Base-by-base conservation (phyloP, 2,888 invertebrate species). In the Anodontia alba region DNA sequence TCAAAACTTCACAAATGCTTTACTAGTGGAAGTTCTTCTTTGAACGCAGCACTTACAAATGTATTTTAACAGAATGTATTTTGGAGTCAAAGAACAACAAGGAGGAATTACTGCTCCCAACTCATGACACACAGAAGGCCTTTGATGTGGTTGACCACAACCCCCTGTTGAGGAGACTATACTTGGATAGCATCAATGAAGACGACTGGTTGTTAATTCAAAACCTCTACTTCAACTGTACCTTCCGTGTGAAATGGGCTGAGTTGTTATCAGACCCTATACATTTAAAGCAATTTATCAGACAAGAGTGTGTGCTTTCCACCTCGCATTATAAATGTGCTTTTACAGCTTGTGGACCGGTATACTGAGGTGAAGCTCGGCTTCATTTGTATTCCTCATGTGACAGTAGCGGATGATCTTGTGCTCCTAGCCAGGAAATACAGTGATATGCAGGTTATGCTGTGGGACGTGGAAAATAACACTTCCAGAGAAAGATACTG, bases 1-100 rank as follows among this genome's bases (percentile, higher is more conserved):
- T 75, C 49, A n/a, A 68, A 23, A 51, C 68, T 68, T n/a, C 54
- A 75, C 36, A n/a, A 51, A 7, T 68, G 75, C 15, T 75, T 75
- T 26, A 75, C 69, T 8, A 20, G 51, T 23, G 68, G 68, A 0
- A 46, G 43, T 33, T 75, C 75, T 3, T 75, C 67, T 38, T 69
- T 69, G 7, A 75, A 54, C 3, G 46, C 75, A 17, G 75, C 75
- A 7, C 38, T 69, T n/a, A n/a, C n/a, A n/a, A n/a, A n/a, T n/a
- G n/a, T 0, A 33, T 75, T 26, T 20, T 75, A 0, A 54, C 69
- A 3, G 75, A 75, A 54, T 75, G 69, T 46, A 17, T 66, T 26
- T 26, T 68, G 7, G 75, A 75, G n/a, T n/a, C n/a, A n/a, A n/a
- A n/a, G n/a, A n/a, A n/a, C n/a, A n/a, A n/a, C n/a, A n/a, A n/a